Evolutionary conservation across 2,888 invertebrate genomes (phyloP).

Genomic region (Balanococcus diminutus): DNA sequence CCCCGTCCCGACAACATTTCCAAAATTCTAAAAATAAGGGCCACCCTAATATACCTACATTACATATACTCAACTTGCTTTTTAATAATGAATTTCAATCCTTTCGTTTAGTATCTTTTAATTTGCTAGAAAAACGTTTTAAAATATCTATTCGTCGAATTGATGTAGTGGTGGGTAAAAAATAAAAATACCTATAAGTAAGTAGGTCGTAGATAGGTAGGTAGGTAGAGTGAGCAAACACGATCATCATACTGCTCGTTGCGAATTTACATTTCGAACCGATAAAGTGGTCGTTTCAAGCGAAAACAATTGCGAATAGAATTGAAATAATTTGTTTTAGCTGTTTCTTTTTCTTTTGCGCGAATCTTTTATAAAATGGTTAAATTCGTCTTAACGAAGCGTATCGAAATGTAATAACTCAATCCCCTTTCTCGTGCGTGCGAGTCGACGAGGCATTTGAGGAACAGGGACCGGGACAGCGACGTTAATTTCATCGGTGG

Average conservation of each 20-base stretch:
- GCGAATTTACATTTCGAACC: background rate
- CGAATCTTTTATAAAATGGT: constrained; percentile 58
- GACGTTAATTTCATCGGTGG: constrained; percentile 52
- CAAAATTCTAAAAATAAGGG: too few relatives aligned
- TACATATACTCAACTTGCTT: too few relatives aligned
- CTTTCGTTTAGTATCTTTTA: background rate
- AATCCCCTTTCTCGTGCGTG: background rate
- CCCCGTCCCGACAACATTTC: too few relatives aligned
- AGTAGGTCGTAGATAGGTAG: background rate
- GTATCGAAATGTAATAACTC: constrained; percentile 13
- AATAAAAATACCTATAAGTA: too few relatives aligned
- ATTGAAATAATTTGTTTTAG: too few relatives aligned
- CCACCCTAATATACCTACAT: too few relatives aligned
- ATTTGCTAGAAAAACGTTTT: too few relatives aligned
- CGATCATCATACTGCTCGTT: too few relatives aligned
- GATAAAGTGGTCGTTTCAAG: background rate
- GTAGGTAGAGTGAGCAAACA: too few relatives aligned
- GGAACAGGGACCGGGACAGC: background rate
- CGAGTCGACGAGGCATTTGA: background rate
- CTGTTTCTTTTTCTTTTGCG: background rate
- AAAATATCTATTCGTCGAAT: background rate
- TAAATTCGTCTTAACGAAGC: constrained; percentile 57
- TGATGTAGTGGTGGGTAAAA: too few relatives aligned
- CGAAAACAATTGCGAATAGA: background rate
- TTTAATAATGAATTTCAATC: background rate